These are phyloP conservation scores for Desmophyllum pertusum DNA, from an alignment of 92 coral and sea anemone species.

Conservation along the genomic window DNA sequence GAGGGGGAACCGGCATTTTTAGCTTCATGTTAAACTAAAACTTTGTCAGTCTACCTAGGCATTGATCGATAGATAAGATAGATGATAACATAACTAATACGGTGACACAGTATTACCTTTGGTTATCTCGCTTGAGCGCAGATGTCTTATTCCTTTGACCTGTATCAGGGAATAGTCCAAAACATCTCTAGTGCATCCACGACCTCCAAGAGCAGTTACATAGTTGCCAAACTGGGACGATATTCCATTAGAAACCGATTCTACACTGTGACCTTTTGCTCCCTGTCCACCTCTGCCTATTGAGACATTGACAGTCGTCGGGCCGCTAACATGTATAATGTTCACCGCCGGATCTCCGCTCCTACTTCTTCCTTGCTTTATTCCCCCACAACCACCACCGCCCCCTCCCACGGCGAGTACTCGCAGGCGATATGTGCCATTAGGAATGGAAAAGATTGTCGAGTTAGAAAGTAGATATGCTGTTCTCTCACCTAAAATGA, in stretches of 20 bases:
- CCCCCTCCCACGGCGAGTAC: conserved; percentile 62
- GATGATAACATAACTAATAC: neutral
- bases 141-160: conserved; percentile 27
- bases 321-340: conserved; percentile 20
- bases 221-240: conserved; percentile 29
- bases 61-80: too few species aligned
- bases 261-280: conserved; percentile 22
- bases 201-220: conserved; percentile 29
- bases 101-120: conserved; percentile 12
- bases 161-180: neutral
- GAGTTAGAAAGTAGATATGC: conserved; percentile 1
- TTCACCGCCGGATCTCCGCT: conserved; percentile 29
- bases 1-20: too few species aligned
- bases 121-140: neutral
- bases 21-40: too few species aligned
- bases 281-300: conserved; percentile 60
- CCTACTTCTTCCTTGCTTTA: conserved; percentile 21
- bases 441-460: conserved; percentile 27
- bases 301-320: conserved; percentile 31
- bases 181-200: conserved; percentile 14
- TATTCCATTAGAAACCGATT: conserved; percentile 17
- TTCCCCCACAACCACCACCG: conserved; percentile 53
- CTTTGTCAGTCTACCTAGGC: neutral
- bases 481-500: neutral
- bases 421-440: conserved; percentile 43